Base-by-base conservation (phyloP, 2,113 vertebrate species). In the Chlorodrepanis virens region DNA sequence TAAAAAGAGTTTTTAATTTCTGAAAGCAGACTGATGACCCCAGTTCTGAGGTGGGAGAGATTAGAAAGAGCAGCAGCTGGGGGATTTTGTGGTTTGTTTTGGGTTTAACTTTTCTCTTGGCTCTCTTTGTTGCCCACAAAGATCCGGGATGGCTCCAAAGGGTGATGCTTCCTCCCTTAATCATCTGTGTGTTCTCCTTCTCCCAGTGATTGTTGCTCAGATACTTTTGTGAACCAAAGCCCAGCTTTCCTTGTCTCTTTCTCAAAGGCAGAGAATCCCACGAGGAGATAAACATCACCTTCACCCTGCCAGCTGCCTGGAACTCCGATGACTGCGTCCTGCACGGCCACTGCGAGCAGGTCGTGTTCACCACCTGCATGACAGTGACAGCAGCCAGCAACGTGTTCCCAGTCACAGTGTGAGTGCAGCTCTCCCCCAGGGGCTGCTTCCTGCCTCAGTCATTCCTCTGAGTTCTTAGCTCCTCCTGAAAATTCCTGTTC, bases 401-500 rank as follows among this genome's bases (percentile, higher is more conserved):
- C 10, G 98, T 99, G 60, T 99, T 99, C 94, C 99, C 99, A 2
- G 99, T 99, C 97, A 99, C 99, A 45, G 98, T 99, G 99, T 99
- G 97, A 99, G 99, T 96, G 67, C 61, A 4, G 15, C 56, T 9
- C 29, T 7, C 37, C 69, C 60, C 60, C 49, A 6, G 5, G 27
- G 49, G 2, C 65, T 84, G 49, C 14, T 50, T 28, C 35, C 23
- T 22, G 45, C 10, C 37, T 61, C 79, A 15, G 33, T 42, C 8
- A 8, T 89, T 56, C 54, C 31, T 78, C 79, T 33, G 67, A 83
- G 61, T 6, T 59, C 12, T 45, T 50, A 10, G 40, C 11, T 90
- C 50, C 64, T 49, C 9, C 0, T 57, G n/a, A 45, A 67, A 3
- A 0, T 76, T 61, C 39, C 16, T 47, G 22, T 21, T 25, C 45